Base-by-base conservation (phyloP, 2,797 vertebrate genomes). In the Ctenopoma kingsleyae region DNA sequence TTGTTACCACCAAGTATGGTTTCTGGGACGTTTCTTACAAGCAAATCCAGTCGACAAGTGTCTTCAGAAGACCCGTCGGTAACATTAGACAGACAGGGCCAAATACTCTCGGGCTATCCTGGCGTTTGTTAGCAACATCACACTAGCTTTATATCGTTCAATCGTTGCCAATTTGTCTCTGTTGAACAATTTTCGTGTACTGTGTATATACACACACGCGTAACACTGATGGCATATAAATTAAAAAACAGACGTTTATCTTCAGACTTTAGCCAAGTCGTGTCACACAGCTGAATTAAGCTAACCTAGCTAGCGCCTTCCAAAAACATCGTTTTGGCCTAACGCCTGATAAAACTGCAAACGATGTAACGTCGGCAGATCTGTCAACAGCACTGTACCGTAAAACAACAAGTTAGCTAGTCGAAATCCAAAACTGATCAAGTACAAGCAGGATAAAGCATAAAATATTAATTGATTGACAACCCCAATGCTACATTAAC, bases 61-160 rank as follows among this genome's bases (percentile, higher is more conserved):
- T 58, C 6, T 54, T 22, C 15, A 46, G 11, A 51, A 69, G 65
- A 55, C 7, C 60, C 25, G 43, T 25, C 19, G 36, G 44, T 74
- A 64, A 52, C 66, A 56, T 36, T 5, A 19, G 22, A 65, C 38
- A 57, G 80, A 87, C 86, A 80, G 91, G 92, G 91, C 91, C 92
- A 82, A 53, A 80, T 56, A 61, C 55, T 66, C 50, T 35, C 5
- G 51, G 17, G 78, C 77, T 83, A 75, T 51, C 57, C 36, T 50
- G 47, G 40, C 67, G 64, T 51, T 46, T 51, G 70, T 72, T 80
- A 75, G 78, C 72, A 48, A 68, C 64, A 50, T 47, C 59, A 10
- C 51, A 27, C 55, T 73, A 68, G 80, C 80, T 47, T 47, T 8
- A 23, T 59, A 65, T 38, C 32, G 27, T 47, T 69, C 41, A 78